A percentile compares a stretch with the other conserved stretches of the same genome.
Evolutionary conservation across 1,140 invertebrate genomes (phyloP).

Genomic region (Tetramorium parvispinum): DNA sequence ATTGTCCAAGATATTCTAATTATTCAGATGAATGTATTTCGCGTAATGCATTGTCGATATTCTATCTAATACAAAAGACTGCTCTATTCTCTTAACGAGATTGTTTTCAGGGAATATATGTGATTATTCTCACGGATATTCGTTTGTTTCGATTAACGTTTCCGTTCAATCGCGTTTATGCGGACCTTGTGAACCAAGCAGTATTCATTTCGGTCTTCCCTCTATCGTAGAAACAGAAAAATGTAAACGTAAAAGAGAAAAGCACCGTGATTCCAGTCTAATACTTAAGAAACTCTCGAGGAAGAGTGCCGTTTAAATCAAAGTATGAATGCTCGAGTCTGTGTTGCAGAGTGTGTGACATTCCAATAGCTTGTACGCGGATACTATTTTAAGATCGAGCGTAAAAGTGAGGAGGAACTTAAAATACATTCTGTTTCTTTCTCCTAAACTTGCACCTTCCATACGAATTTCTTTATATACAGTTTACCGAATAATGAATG

Average conservation of each 20-base stretch:
- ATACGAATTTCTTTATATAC: slow-evolving; percentile 37
- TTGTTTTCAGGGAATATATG: background rate
- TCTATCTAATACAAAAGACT: slow-evolving; percentile 4
- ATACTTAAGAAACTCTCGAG: background rate
- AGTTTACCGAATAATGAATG: slow-evolving; percentile 10
- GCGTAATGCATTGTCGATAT: background rate
- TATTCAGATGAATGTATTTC: slow-evolving; percentile 14
- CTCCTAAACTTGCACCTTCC: slow-evolving; percentile 1
- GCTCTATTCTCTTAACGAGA: background rate
- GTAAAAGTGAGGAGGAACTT: background rate
- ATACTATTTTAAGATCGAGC: slow-evolving; percentile 9
- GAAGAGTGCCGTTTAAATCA: slow-evolving; percentile 9
- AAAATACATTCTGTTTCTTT: slow-evolving; percentile 35
- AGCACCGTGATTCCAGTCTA: background rate
- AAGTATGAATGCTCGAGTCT: background rate
- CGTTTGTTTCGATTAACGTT: background rate
- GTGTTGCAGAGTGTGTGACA: slow-evolving; percentile 24
- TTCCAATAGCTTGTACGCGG: slow-evolving; percentile 1
- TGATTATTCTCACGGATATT: background rate
- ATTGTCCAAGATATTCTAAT: slow-evolving; percentile 11
- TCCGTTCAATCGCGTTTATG: slow-evolving; percentile 25
- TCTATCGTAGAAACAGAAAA: slow-evolving; percentile 19
- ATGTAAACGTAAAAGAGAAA: too few relatives aligned
- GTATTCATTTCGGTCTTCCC: slow-evolving; percentile 74
- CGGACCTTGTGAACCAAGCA: slow-evolving; percentile 66